Percentiles rank a stretch among this genome's conserved stretches.
phyloP scores from a whole-genome alignment of 2,113 vertebrate species.

The Heliornis fulica region DNA sequence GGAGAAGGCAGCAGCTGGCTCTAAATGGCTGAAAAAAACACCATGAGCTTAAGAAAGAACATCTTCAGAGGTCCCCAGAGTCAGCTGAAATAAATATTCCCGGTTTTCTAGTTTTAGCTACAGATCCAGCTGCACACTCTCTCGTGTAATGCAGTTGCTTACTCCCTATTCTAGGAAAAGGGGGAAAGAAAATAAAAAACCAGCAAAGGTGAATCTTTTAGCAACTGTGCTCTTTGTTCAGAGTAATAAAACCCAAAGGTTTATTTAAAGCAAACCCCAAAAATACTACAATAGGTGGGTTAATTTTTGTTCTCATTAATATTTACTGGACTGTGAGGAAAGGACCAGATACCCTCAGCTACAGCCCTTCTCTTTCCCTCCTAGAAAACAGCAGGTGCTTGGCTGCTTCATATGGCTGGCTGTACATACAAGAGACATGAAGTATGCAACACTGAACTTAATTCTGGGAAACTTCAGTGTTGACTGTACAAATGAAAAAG shows the following conservation, averaged over 20 bases:
- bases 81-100: background rate
- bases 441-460: background rate
- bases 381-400: too few species aligned
- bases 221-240: background rate
- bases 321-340: background rate
- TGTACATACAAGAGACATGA: background rate
- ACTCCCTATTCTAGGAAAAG: background rate
- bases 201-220: background rate
- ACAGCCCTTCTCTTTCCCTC: background rate
- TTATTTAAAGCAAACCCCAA: background rate
- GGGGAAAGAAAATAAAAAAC: too few species aligned
- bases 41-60: background rate
- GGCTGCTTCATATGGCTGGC: background rate
- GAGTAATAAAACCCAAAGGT: background rate
- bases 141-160: background rate
- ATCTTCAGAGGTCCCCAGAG: background rate
- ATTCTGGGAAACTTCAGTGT: background rate
- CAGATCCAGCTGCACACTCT: background rate
- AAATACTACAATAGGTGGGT: background rate
- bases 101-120: background rate
- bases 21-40: background rate
- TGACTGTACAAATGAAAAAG: background rate
- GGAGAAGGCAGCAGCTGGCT: background rate
- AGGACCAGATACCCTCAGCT: background rate
- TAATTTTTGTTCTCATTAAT: background rate